Base-by-base conservation (phyloP, 2,888 invertebrate genomes). In the Thyatira batis region DNA sequence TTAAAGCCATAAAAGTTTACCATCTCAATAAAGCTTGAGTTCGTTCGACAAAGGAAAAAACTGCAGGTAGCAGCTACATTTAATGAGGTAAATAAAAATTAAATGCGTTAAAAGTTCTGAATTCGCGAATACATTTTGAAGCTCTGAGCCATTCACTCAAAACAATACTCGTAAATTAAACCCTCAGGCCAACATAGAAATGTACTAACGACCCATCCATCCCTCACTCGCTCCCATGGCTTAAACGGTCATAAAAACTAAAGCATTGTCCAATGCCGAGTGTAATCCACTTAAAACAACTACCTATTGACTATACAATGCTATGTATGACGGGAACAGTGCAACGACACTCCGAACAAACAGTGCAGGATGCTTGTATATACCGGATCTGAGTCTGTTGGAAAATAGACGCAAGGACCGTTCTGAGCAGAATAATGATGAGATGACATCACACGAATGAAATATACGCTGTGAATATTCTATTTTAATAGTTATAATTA, bases 241-340 rank as follows among this genome's bases (percentile, higher is more conserved):
- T 76, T 74, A 76, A 77, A 74, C 73, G 77, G 76, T 75, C 73
- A 76, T 85, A 82, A 83, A 84, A 82, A 82, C 77, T 82, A 80
- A 78, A 80, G 65, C 80, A 79, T 76, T 74, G 80, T 80, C 80
- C 82, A 61, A 73, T 79, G 73, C 77, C 53, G 78, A 76, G 75
- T 78, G 78, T 81, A 82, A 82, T 84, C 79, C 78, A 84, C 84
- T 82, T 78, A 82, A 75, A 74, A 67, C 67, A 61, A 69, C 66
- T 72, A 73, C 63, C 62, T 73, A 66, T 71, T 71, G 69, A 73
- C 69, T 54, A 70, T 68, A 73, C 58, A 72, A 65, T 58, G 74
- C 67, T 65, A 67, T 77, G 76, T 78, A 76, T 68, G 63, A 71
- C 71, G 67, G 25, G 21, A 65, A 73, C 71, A 66, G 69, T 71